Evolutionary conservation across 2,113 vertebrate species (phyloP).

Genomic region (Abramis brama): DNA sequence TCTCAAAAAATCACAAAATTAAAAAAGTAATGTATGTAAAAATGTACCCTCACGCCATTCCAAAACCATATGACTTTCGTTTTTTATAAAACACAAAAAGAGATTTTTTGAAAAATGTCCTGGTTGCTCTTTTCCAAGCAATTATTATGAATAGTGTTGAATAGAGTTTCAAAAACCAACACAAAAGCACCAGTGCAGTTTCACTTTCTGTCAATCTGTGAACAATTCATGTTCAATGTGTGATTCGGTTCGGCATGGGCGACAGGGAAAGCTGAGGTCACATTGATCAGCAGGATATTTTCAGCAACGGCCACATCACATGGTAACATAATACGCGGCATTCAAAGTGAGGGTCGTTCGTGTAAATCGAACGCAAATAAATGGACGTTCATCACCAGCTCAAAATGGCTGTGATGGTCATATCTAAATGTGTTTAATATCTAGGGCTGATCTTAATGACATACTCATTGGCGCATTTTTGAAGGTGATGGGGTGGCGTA

Average conservation of each 20-base stretch:
- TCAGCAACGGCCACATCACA: slow-evolving; percentile 37
- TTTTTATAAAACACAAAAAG: neutral
- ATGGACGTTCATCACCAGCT: slow-evolving; percentile 36
- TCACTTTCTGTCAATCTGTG: slow-evolving; percentile 10
- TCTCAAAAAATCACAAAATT: neutral
- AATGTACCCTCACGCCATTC: neutral
- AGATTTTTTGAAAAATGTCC: neutral
- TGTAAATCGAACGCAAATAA: slow-evolving; percentile 47
- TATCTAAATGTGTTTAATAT: slow-evolving; percentile 16
- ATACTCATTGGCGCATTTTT: neutral
- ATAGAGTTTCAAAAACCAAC: neutral
- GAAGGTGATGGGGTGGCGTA: neutral
- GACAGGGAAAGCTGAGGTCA: slow-evolving; percentile 41
- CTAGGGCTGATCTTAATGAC: slow-evolving; percentile 6
- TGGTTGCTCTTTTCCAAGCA: neutral
- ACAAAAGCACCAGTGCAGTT: neutral
- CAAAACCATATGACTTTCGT: neutral
- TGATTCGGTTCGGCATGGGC: slow-evolving; percentile 16
- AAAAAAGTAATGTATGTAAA: neutral
- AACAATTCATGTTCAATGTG: slow-evolving; percentile 44
- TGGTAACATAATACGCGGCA: slow-evolving; percentile 29
- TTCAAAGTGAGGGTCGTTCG: slow-evolving; percentile 27
- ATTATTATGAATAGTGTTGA: neutral
- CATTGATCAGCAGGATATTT: slow-evolving; percentile 49
- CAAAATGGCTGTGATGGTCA: slow-evolving; percentile 37